These are phyloP conservation scores for Exephanes ischioxanthus DNA, from an alignment of 2,888 invertebrate species.

Conservation along the genomic window DNA sequence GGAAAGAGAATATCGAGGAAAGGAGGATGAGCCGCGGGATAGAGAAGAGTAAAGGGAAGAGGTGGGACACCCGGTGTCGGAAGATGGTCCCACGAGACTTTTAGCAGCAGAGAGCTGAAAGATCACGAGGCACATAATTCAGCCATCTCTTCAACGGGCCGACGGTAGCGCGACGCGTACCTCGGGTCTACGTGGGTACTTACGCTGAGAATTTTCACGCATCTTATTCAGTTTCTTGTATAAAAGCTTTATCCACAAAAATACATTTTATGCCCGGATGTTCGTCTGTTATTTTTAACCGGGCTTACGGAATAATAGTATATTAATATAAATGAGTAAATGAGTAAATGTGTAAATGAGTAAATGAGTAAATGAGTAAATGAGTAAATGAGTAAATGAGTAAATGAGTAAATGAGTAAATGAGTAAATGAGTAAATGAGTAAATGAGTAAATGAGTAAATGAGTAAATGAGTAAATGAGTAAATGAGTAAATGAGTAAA, in stretches of 20 bases:
- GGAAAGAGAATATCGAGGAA: constrained; percentile 29
- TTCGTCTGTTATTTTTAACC: too few relatives aligned
- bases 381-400: too few relatives aligned
- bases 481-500: too few relatives aligned
- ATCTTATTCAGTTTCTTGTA: constrained; percentile 3
- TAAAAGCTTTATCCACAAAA: neutral
- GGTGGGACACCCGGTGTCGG: constrained; percentile 51
- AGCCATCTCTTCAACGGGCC: constrained; percentile 51
- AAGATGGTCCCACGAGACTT: constrained; percentile 68
- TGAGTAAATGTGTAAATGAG: too few relatives aligned
- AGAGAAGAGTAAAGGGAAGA: constrained; percentile 51
- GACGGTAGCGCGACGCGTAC: constrained; percentile 1
- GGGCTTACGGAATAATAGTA: too few relatives aligned
- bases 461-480: too few relatives aligned
- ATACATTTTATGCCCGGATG: too few relatives aligned
- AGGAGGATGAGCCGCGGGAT: constrained; percentile 14
- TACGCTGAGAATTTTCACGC: constrained; percentile 44
- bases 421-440: too few relatives aligned
- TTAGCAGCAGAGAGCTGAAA: constrained; percentile 55
- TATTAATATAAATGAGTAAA: too few relatives aligned
- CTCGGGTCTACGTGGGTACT: constrained; percentile 49
- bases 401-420: too few relatives aligned
- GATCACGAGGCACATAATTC: constrained; percentile 66
- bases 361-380: too few relatives aligned
- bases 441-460: too few relatives aligned